Percentiles rank a stretch among this genome's conserved stretches.
Conservation (phyloP, 2,113 vertebrate species). For the Nibea coibor region DNA sequence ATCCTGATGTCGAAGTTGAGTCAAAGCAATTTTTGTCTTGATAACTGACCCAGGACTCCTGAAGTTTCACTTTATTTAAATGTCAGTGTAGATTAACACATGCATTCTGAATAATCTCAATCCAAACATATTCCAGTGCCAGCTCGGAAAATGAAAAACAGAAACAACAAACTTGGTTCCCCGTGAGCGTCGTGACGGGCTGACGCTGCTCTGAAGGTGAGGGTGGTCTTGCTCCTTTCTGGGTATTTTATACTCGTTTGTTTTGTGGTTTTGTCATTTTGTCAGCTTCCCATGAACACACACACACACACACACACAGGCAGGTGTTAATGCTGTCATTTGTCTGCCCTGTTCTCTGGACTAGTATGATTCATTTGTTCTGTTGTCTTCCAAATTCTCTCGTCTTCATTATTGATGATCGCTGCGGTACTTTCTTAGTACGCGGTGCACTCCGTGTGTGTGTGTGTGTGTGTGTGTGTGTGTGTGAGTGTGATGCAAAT, state of each 20-base stretch:
- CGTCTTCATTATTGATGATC: conserved; percentile 75
- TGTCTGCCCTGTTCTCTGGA: conserved; percentile 51
- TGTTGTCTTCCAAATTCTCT: conserved; percentile 63
- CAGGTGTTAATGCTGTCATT: conserved; percentile 56
- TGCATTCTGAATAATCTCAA: neutral
- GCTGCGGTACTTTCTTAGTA: conserved; percentile 56
- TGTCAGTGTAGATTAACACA: neutral
- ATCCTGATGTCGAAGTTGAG: neutral
- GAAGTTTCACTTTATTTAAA: neutral
- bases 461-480: neutral
- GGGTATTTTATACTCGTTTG: conserved; percentile 20
- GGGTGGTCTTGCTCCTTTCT: neutral
- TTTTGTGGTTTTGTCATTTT: conserved; percentile 33
- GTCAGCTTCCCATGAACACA: conserved; percentile 17
- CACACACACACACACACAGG: neutral
- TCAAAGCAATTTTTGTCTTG: neutral
- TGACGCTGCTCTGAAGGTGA: neutral
- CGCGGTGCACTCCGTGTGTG: conserved; percentile 14
- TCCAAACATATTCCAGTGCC: neutral
- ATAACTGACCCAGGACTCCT: neutral
- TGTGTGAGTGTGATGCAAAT: conserved; percentile 62
- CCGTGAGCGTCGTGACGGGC: too few species aligned
- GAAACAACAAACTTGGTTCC: too few species aligned
- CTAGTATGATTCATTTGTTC: conserved; percentile 60
- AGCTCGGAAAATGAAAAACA: neutral